Evolutionary conservation across 2,113 vertebrate species (phyloP).

Genomic region (Otis tarda): DNA sequence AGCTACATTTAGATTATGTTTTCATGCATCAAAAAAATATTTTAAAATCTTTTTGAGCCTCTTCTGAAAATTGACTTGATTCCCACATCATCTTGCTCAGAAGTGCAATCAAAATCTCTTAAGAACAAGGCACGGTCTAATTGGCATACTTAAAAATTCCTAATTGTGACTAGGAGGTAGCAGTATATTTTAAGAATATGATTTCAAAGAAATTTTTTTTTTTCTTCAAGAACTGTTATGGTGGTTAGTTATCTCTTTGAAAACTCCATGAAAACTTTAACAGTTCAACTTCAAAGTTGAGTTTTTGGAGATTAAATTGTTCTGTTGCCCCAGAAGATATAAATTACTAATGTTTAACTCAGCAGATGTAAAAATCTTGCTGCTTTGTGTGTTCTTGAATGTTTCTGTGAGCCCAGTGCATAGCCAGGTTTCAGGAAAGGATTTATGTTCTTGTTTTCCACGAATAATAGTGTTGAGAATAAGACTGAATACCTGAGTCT

Average conservation of each 20-base stretch:
- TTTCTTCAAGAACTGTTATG: not conserved
- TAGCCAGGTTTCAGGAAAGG: not conserved
- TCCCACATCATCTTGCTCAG: not conserved
- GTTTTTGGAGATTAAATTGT: not conserved
- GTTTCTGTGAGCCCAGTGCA: not conserved
- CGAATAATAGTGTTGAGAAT: not conserved
- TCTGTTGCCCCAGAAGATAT: not conserved
- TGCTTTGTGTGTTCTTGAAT: not conserved
- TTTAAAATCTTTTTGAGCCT: constrained; percentile 7
- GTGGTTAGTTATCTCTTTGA: not conserved
- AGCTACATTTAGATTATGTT: not conserved
- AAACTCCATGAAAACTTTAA: not conserved
- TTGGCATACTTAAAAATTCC: not conserved
- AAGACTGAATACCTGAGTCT: not conserved
- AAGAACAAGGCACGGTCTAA: not conserved
- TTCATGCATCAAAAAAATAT: constrained; percentile 20
- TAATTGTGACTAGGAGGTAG: not conserved
- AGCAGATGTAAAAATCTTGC: not conserved
- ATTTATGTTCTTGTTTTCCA: not conserved
- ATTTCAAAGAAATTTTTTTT: not conserved
- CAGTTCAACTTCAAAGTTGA: not conserved
- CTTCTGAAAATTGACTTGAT: constrained; percentile 25
- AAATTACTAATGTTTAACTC: not conserved
- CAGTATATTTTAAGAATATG: not conserved
- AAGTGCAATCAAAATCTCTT: constrained; percentile 26